Base-by-base conservation (phyloP, 2,797 vertebrate genomes). In the Acipenser ruthenus region DNA sequence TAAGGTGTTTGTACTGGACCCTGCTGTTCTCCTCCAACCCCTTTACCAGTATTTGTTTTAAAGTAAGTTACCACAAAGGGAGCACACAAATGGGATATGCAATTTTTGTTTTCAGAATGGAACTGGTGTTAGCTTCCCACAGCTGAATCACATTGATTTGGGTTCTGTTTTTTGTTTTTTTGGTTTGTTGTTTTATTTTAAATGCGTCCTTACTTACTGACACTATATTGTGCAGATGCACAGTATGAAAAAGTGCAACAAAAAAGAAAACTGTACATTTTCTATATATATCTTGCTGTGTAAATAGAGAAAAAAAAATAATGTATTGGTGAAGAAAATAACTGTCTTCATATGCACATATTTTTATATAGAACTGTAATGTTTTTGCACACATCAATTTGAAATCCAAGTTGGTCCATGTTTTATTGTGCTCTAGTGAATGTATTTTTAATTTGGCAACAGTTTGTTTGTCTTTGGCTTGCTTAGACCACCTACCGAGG, bases 341-440 rank as follows among this genome's bases (percentile, higher is more conserved):
- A 83, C 85, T 88, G 75, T 89, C 89, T 91, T 88, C 89, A 89
- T 91, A 87, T 89, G 89, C 88, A 89, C 89, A 90, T 92, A 89
- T 90, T 93, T 92, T 90, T 90, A 84, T 91, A 92, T 89, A 90
- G 84, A 93, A 89, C 83, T 85, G 81, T 88, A 86, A 84, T 85
- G 37, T 86, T 89, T 89, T 91, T 90, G 86, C 87, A 88, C 86
- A 87, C 84, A 80, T 67, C 60, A 78, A 73, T 78, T 84, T 86
- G 73, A 88, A 82, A 77, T 86, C 83, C 74, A 76, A 83, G 60
- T 81, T 70, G 78, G 83, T 90, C 79, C 85, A 86, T 85, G 82
- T 84, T 88, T 82, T 78, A 82, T 89, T 72, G 82, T 89, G 88
- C 82, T 90, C 84, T 77, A 72, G 77, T 84, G 85, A 86, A 87